Conservation (phyloP, 2,113 vertebrate species). For the Grammomys surdaster region DNA sequence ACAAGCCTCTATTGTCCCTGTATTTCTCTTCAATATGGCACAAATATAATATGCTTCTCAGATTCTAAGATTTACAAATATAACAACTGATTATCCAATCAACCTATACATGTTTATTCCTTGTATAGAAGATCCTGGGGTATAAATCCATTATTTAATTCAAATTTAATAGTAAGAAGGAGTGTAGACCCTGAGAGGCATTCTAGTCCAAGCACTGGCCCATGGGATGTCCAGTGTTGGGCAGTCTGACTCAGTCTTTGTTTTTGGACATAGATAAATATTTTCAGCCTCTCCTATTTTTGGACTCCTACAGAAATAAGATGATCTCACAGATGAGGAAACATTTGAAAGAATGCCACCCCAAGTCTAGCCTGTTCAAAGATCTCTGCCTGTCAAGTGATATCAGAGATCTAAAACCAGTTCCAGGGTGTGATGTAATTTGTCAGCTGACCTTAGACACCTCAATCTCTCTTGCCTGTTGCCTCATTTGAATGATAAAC, state of each 20-base stretch:
- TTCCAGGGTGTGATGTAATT: background rate
- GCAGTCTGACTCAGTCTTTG: background rate
- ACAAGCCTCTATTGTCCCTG: background rate
- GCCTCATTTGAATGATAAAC: constrained; percentile 65
- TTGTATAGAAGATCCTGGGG: background rate
- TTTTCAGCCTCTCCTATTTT: background rate
- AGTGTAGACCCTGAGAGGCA: background rate
- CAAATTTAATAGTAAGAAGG: background rate
- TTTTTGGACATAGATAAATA: background rate
- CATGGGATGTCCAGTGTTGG: fast-evolving
- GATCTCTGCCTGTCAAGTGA: constrained; percentile 61
- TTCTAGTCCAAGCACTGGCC: background rate
- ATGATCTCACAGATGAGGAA: constrained; percentile 64
- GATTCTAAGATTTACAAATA: background rate
- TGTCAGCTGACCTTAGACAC: constrained; percentile 64
- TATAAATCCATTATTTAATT: background rate
- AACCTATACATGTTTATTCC: background rate
- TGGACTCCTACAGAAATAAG: background rate
- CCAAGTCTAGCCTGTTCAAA: background rate
- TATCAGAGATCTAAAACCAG: background rate
- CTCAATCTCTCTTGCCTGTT: constrained; percentile 8
- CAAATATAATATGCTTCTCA: background rate
- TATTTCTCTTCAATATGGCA: background rate
- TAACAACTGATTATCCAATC: background rate
- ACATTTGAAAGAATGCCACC: background rate